Conservation (phyloP, 2,113 vertebrate genomes). For the Onychostruthus taczanowskii region DNA sequence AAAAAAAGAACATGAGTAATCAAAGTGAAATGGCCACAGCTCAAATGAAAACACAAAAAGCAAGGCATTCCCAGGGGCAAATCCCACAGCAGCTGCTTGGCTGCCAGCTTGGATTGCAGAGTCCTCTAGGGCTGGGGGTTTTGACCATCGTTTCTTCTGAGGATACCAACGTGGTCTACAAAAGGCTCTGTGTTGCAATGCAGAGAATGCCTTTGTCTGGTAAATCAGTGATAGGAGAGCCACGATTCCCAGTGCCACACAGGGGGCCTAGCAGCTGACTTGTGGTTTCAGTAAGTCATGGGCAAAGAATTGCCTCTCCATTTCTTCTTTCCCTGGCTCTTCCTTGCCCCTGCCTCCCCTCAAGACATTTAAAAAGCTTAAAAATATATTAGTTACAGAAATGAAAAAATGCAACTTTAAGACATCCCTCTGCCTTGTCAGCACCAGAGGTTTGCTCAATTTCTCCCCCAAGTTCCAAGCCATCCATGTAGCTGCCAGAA, state of each 20-base stretch:
- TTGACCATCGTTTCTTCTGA: neutral
- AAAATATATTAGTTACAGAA: neutral
- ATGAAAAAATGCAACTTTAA: neutral
- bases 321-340: neutral
- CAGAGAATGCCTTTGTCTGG: conserved; percentile 29
- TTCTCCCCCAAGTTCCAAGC: neutral
- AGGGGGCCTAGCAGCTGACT: neutral
- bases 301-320: neutral
- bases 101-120: conserved; percentile 16
- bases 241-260: neutral
- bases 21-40: conserved; percentile 3
- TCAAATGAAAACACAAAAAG: conserved; percentile 24
- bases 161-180: neutral
- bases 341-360: neutral
- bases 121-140: neutral
- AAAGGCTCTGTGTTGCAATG: conserved; percentile 38
- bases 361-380: neutral
- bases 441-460: neutral
- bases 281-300: neutral
- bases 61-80: conserved; percentile 10
- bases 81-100: neutral
- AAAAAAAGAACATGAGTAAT: neutral
- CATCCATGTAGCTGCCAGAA: neutral
- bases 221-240: neutral
- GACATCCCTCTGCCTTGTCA: conserved; percentile 19